Conservation (phyloP, 1,140 invertebrate genomes). For the Hormaphis cornu region DNA sequence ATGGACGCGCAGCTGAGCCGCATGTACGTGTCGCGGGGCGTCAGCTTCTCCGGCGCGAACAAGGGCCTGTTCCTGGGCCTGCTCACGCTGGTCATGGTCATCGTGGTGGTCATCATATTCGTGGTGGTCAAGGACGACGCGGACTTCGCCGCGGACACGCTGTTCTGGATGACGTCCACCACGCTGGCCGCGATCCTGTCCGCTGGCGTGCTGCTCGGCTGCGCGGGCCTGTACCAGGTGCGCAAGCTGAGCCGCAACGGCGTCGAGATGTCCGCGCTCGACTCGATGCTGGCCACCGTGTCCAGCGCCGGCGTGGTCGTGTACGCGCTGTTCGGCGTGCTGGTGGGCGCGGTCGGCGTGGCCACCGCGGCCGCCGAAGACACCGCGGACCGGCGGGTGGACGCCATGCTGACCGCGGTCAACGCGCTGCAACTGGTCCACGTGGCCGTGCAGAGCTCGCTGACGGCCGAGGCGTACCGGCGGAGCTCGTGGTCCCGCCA, state of each 20-base stretch:
- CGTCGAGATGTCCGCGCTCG: conserved; percentile 44
- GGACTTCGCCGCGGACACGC: conserved; percentile 45
- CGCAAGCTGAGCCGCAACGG: conserved; percentile 46
- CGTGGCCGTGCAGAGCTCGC: conserved; percentile 50
- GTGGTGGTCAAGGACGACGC: conserved; percentile 52
- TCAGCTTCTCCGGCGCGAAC: conserved; percentile 43
- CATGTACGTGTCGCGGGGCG: conserved; percentile 3
- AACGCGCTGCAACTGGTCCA: conserved; percentile 49
- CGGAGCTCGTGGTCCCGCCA: conserved; percentile 47
- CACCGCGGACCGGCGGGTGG: conserved; percentile 38
- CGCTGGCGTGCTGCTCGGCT: conserved; percentile 40
- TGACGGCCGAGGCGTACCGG: conserved; percentile 53
- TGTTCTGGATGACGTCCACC: conserved; percentile 45
- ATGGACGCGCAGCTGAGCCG: not conserved
- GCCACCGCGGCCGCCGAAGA: conserved; percentile 41
- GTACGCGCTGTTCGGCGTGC: conserved; percentile 51
- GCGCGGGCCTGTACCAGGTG: conserved; percentile 42
- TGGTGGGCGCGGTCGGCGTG: conserved; percentile 45
- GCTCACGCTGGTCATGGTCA: conserved; percentile 50
- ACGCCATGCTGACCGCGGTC: conserved; percentile 46
- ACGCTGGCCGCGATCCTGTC: conserved; percentile 45
- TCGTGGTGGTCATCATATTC: conserved; percentile 56
- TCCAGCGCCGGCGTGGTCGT: conserved; percentile 49
- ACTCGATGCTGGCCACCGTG: conserved; percentile 46
- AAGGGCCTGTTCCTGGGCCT: conserved; percentile 55